These are phyloP conservation scores for Strigamia transsilvanica DNA, from an alignment of 2,888 invertebrate species.

Conservation along the genomic window DNA sequence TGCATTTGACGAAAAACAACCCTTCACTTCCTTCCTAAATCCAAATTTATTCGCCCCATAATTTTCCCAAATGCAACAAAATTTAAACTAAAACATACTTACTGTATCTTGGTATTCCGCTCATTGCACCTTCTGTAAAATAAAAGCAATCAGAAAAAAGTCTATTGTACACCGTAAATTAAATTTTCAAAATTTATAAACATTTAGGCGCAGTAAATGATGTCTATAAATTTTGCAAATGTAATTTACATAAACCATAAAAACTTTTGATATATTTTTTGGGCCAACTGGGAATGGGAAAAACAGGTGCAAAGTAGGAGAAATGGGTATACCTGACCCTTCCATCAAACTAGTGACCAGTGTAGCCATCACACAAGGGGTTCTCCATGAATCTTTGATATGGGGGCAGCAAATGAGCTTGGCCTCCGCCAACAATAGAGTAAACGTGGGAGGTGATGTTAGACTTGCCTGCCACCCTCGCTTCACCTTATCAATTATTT, in stretches of 20 bases:
- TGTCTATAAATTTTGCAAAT: no score
- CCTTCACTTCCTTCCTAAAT: not conserved
- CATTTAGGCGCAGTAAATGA: no score
- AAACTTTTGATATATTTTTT: not conserved
- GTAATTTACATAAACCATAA: no score
- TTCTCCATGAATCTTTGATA: constrained; percentile 1
- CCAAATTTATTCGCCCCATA: not conserved
- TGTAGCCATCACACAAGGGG: constrained; percentile 2
- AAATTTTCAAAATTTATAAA: constrained; percentile 8
- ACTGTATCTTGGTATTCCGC: not conserved
- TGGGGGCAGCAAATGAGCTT: constrained; percentile 2
- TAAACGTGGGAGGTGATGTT: constrained; percentile 1
- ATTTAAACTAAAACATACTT: not conserved
- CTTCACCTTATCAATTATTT: not conserved
- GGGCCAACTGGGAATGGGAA: constrained; percentile 1
- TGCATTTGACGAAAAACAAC: not conserved
- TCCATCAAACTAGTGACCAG: constrained; percentile 3
- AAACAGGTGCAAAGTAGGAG: not conserved
- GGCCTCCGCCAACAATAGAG: constrained; percentile 8
- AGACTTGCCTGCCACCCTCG: not conserved
- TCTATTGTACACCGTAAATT: not conserved
- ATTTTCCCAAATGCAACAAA: not conserved
- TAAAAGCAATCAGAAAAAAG: not conserved
- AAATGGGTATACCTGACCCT: not conserved
- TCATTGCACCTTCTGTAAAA: not conserved